Base-by-base conservation (phyloP, 2,113 vertebrate genomes). In the Salvelinus sp. region DNA sequence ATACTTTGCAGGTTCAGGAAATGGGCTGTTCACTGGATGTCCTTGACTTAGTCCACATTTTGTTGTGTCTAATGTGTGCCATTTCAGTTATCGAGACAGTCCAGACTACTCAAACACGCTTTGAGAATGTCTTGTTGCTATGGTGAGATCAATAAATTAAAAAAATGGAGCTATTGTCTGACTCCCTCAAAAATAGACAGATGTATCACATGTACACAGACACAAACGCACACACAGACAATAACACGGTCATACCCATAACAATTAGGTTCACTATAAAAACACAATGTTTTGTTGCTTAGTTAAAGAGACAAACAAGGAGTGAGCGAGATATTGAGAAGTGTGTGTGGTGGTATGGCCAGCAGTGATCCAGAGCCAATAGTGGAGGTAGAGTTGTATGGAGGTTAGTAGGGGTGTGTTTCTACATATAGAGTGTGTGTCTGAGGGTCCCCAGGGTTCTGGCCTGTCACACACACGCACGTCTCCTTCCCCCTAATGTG, bases 341-440 rank as follows among this genome's bases (percentile, higher is more conserved):
- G 28, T 18, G 18, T 27, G 48, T 30, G 38, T 71, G 23, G 28
- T 13, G 5, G 47, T 54, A 25, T 27, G 25, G 70, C 25, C 23
- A 71, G 50, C 38, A 57, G 48, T 14, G 25, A 20, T 60, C 23
- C 20, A 60, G 48, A n/a, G 50, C 9, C 18, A 10, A 3, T 2
- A 22, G 72, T n/a, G 23, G 58, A 28, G 71, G 33, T 6, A 25
- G 60, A 25, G 62, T 47, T 6, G 48, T 12, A 22, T 23, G 44
- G 20, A 14, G 6, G 5, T 25, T 6, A 13, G n/a, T 48, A 28
- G 47, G 13, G 50, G 13, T 58, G 28, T 22, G 18, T 58, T 30
- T 72, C 70, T 72, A 72, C 27, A 44, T 72, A 58, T 72, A 58
- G 70, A 60, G 13, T 12, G 50, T 27, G 3, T 72, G 54, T 57